Percentiles rank a stretch among this genome's conserved stretches.
These are phyloP conservation scores for Saturnia pavonia DNA, from an alignment of 2,888 invertebrate genomes.

Conservation along the genomic window DNA sequence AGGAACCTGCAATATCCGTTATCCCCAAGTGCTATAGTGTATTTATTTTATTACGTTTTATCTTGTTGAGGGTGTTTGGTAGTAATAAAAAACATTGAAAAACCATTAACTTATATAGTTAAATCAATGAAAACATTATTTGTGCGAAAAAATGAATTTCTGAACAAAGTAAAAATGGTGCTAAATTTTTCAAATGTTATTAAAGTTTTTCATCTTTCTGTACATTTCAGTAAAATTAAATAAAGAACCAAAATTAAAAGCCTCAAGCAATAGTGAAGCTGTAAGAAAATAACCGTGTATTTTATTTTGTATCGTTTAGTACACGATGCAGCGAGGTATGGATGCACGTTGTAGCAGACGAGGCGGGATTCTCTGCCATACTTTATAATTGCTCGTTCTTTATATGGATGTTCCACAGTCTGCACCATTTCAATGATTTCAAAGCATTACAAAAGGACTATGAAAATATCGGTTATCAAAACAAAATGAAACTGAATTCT, in stretches of 20 bases:
- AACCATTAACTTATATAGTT: no score
- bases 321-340: conserved; percentile 28
- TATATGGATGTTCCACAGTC: conserved; percentile 15
- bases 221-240: not conserved
- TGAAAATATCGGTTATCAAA: not conserved
- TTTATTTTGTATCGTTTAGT: conserved; percentile 31
- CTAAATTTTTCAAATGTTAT: no score
- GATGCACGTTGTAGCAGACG: conserved; percentile 35
- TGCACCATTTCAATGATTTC: not conserved
- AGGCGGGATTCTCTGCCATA: conserved; percentile 30
- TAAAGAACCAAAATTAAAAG: not conserved
- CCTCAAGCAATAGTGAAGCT: conserved; percentile 7
- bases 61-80: no score
- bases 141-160: no score
- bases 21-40: no score
- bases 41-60: no score
- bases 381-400: conserved; percentile 35
- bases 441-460: not conserved
- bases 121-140: no score
- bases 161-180: no score
- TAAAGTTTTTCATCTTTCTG: not conserved
- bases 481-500: not conserved
- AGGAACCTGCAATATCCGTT: no score
- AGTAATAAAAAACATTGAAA: no score
- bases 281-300: conserved; percentile 21